Conservation (phyloP, 2,888 invertebrate species). For the Acleris laterana region DNA sequence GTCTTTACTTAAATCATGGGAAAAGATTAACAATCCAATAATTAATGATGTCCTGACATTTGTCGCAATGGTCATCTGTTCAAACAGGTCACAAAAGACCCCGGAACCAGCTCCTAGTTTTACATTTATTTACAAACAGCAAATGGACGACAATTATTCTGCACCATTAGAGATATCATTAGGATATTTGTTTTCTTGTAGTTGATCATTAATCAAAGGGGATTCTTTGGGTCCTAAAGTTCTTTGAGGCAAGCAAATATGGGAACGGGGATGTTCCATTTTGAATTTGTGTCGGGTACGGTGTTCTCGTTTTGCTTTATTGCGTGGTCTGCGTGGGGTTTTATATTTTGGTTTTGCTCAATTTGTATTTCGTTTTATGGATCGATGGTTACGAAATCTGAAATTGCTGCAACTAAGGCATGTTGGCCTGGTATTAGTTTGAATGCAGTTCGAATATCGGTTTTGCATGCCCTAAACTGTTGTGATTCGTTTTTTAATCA, state of each 20-base stretch:
- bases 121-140: conserved; percentile 25
- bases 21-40: conserved; percentile 26
- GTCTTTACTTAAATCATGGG: conserved; percentile 9
- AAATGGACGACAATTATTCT: conserved; percentile 36
- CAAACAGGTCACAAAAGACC: conserved; percentile 31
- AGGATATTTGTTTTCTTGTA: conserved; percentile 34
- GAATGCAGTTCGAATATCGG: no score
- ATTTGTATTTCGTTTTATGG: no score
- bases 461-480: no score
- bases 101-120: conserved; percentile 4
- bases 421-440: no score
- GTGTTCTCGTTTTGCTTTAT: not conserved
- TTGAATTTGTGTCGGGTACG: not conserved
- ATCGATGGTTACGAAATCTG: no score
- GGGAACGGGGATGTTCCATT: conserved; percentile 4
- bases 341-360: no score
- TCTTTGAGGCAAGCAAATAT: conserved; percentile 30
- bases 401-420: no score
- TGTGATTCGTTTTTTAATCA: no score
- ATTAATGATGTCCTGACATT: conserved; percentile 35
- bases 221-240: conserved; percentile 16
- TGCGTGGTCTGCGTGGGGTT: no score
- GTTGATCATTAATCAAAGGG: conserved; percentile 35
- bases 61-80: conserved; percentile 30
- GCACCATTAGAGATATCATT: conserved; percentile 41